phyloP scores from a whole-genome alignment of 1,140 invertebrate genomes.

The Pissodes strobi region DNA sequence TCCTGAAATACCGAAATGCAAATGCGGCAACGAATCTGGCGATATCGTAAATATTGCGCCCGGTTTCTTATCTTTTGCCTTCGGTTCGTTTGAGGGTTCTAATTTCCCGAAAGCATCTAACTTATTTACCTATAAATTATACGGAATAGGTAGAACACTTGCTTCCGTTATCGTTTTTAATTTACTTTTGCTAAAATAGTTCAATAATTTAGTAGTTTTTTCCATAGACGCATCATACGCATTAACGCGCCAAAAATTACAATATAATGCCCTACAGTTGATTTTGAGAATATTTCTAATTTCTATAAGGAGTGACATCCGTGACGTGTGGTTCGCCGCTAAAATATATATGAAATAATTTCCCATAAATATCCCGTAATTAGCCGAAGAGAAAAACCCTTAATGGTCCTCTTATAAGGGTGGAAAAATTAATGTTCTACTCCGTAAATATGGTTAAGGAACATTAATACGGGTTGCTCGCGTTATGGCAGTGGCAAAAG shows the following conservation, averaged over 20 bases:
- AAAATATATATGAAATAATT: constrained; percentile 2
- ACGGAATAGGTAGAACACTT: not conserved
- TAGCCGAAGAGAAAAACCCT: constrained; percentile 25
- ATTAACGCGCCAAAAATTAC: too few relatives aligned
- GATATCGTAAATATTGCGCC: constrained; percentile 27
- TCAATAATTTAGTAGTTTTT: too few relatives aligned
- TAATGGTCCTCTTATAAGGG: constrained; percentile 28
- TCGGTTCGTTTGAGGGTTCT: too few relatives aligned
- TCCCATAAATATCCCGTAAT: constrained; percentile 26
- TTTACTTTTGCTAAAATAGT: too few relatives aligned
- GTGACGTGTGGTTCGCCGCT: too few relatives aligned
- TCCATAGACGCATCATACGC: too few relatives aligned
- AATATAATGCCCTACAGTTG: too few relatives aligned
- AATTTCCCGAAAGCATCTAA: not conserved
- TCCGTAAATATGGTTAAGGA: constrained; percentile 30
- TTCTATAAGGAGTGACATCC: too few relatives aligned
- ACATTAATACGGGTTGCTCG: constrained; percentile 31
- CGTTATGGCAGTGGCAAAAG: constrained; percentile 31
- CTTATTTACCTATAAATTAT: not conserved
- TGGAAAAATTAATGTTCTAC: constrained; percentile 32
- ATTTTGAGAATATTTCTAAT: too few relatives aligned
- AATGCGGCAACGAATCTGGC: constrained; percentile 22
- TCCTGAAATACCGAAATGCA: constrained; percentile 15
- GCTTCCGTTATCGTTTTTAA: too few relatives aligned
- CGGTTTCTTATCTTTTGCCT: constrained; percentile 2